Evolutionary conservation across 2,888 invertebrate genomes (phyloP).

Genomic region (Cheiracanthium punctorium): DNA sequence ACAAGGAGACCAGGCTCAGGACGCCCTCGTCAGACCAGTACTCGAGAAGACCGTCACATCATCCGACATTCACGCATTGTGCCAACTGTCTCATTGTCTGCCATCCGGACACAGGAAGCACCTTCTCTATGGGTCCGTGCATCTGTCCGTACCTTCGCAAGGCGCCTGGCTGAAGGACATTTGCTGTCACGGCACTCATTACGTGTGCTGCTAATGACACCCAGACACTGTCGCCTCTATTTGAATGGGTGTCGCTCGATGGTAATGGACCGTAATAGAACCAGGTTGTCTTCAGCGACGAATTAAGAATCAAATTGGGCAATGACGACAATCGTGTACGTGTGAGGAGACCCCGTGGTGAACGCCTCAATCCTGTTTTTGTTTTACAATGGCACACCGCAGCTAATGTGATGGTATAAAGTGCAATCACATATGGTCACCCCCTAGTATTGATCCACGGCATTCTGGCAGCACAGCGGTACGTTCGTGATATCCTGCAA

Average conservation of each 20-base stretch:
- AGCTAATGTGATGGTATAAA: neutral
- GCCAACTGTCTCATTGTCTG: too few species aligned
- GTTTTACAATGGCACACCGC: neutral
- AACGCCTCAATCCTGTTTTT: too few species aligned
- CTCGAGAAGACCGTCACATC: slow-evolving; percentile 20
- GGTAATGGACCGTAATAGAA: slow-evolving; percentile 18
- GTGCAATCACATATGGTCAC: slow-evolving; percentile 4
- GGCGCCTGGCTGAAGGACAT: neutral
- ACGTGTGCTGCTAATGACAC: too few species aligned
- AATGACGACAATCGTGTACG: neutral
- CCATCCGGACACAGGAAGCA: slow-evolving; percentile 2
- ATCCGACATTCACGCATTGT: neutral
- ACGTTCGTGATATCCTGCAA: too few species aligned
- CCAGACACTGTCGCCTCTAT: neutral
- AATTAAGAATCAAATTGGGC: neutral
- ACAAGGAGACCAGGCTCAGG: too few species aligned
- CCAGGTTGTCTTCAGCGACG: too few species aligned
- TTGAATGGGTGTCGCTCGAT: neutral
- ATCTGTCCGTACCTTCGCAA: neutral
- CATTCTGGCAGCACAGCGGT: neutral
- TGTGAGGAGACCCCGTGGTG: too few species aligned
- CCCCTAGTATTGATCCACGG: too few species aligned
- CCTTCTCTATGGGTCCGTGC: neutral
- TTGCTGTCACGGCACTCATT: too few species aligned
- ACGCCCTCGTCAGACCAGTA: neutral